These are phyloP conservation scores for Eublepharis macularius DNA, from an alignment of 2,113 vertebrate species.

Conservation along the genomic window DNA sequence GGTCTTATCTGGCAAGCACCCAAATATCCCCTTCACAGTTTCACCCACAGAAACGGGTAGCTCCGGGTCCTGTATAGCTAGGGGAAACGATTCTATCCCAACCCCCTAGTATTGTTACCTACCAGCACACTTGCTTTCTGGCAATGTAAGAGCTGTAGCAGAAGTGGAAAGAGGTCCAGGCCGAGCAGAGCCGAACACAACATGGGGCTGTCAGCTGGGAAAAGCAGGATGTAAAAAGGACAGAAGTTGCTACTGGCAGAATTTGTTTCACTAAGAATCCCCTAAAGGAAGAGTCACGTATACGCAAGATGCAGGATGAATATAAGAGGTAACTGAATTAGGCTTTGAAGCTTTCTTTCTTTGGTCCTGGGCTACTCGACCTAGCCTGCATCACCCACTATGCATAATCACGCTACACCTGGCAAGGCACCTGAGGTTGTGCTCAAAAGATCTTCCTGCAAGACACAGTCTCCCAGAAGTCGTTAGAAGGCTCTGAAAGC, in stretches of 20 bases:
- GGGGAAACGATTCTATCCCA: neutral
- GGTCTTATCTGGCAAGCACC: neutral
- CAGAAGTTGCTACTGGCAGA: neutral
- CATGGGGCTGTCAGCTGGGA: slow-evolving; percentile 77
- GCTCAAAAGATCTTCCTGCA: neutral
- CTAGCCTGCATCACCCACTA: neutral
- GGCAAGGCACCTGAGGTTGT: neutral
- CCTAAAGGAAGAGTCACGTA: neutral
- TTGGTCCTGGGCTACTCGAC: neutral
- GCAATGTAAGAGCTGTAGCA: slow-evolving; percentile 87
- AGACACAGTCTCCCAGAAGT: neutral
- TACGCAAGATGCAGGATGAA: neutral
- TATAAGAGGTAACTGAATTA: neutral
- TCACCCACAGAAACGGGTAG: neutral
- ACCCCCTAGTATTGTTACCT: slow-evolving; percentile 40
- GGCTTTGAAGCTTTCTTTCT: neutral
- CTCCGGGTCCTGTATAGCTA: neutral
- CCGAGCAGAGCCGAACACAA: slow-evolving; percentile 82
- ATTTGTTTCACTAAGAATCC: neutral
- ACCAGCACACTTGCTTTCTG: slow-evolving; percentile 84
- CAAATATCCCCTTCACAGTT: neutral
- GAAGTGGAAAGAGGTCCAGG: slow-evolving; percentile 79
- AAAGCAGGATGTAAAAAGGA: neutral
- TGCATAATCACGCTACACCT: no score
- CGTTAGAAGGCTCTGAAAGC: no score